These are phyloP conservation scores for Myiotriccus ornatus DNA, from an alignment of 2,797 vertebrate species.

Conservation along the genomic window DNA sequence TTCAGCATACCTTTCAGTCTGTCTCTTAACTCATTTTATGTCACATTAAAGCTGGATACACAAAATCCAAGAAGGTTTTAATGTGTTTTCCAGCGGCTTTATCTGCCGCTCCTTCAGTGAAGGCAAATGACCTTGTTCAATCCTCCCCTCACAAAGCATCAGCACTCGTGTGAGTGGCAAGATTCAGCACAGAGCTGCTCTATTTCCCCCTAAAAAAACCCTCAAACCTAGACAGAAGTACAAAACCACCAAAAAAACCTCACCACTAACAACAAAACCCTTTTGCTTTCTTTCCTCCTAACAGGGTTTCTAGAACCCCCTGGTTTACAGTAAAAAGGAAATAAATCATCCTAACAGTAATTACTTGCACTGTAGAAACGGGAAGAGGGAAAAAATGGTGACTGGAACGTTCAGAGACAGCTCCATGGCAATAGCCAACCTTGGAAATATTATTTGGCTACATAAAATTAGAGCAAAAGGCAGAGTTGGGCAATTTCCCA, in stretches of 20 bases:
- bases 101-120: neutral
- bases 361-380: neutral
- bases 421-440: neutral
- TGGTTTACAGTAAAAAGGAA: neutral
- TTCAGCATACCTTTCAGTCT: neutral
- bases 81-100: neutral
- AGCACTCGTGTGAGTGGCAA: neutral
- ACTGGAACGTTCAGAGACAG: neutral
- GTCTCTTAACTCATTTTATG: neutral
- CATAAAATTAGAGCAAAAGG: neutral
- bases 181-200: neutral
- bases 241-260: neutral
- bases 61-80: neutral
- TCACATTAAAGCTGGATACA: neutral
- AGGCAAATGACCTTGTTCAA: neutral
- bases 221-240: neutral
- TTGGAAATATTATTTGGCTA: neutral
- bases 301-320: neutral
- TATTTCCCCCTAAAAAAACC: neutral
- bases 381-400: neutral
- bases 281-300: neutral
- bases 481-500: neutral
- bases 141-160: neutral
- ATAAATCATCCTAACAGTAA: neutral
- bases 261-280: neutral